Evolutionary conservation across 2,113 vertebrate species (phyloP).

Genomic region (Urocitellus parryii): DNA sequence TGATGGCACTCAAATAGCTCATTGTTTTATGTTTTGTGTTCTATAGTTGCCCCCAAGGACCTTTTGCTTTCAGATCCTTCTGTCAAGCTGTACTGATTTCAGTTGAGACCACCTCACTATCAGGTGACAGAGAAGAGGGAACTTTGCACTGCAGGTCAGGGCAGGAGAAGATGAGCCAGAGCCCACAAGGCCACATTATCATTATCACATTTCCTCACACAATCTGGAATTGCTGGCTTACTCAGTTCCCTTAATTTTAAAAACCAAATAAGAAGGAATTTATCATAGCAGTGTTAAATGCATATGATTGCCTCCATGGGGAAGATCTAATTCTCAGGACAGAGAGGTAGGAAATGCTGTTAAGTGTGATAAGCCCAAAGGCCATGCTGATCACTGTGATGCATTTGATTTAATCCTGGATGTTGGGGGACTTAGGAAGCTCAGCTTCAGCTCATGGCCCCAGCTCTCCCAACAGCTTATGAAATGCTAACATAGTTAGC

Average conservation of each 20-base stretch:
- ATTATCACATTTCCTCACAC: constrained; percentile 46
- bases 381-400: constrained; percentile 78
- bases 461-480: constrained; percentile 65
- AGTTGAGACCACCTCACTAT: neutral
- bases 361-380: constrained; percentile 82
- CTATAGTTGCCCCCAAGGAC: neutral
- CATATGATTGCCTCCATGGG: constrained; percentile 76
- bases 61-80: neutral
- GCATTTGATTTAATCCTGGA: constrained; percentile 81
- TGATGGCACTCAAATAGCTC: neutral
- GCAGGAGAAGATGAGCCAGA: constrained; percentile 16
- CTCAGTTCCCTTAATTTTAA: constrained; percentile 72
- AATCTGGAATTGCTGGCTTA: constrained; percentile 64
- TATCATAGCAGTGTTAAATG: constrained; percentile 73
- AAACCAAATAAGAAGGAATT: constrained; percentile 78
- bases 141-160: neutral
- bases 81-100: neutral
- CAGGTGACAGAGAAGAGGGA: neutral
- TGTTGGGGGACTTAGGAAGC: constrained; percentile 75
- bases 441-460: constrained; percentile 69
- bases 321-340: constrained; percentile 80
- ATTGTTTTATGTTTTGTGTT: constrained; percentile 32
- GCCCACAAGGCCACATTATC: neutral
- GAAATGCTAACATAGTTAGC: constrained; percentile 76
- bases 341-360: constrained; percentile 78